Evolutionary conservation across 2,888 invertebrate genomes (phyloP).

Genomic region (Erynnis tages): DNA sequence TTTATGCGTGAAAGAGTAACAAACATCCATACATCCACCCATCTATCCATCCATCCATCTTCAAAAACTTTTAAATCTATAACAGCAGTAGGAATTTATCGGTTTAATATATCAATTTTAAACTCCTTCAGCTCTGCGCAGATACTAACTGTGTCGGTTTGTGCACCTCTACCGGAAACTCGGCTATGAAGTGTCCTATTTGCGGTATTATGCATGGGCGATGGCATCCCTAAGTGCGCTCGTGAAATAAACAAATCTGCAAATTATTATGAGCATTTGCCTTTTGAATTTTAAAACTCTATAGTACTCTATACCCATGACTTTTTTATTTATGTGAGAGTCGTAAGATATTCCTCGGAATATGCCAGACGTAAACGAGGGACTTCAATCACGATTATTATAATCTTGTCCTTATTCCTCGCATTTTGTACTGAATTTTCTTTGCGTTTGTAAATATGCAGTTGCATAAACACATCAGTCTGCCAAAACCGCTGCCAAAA

Average conservation of each 20-base stretch:
- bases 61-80: no score
- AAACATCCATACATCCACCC: no score
- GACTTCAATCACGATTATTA: background rate
- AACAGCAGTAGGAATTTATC: no score
- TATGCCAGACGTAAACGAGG: no score
- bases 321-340: slow-evolving; percentile 3
- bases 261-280: slow-evolving; percentile 18
- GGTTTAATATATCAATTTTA: no score
- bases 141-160: slow-evolving; percentile 28
- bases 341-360: background rate
- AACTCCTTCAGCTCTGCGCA: no score
- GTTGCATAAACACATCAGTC: background rate
- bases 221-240: slow-evolving; percentile 20
- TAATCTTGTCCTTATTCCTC: background rate
- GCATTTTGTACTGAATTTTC: no score
- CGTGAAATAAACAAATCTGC: slow-evolving; percentile 30
- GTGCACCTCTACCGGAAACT: slow-evolving; percentile 30
- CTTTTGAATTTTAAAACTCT: slow-evolving; percentile 13
- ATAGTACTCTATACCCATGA: slow-evolving; percentile 1
- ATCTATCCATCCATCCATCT: no score
- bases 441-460: background rate
- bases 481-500: slow-evolving; percentile 11
- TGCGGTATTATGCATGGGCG: slow-evolving; percentile 25
- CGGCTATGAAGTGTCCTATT: slow-evolving; percentile 24
- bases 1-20: no score